A percentile compares a stretch with the other conserved stretches of the same genome.
Conservation (phyloP, 2,113 vertebrate species). For the Argyrosomus japonicus region DNA sequence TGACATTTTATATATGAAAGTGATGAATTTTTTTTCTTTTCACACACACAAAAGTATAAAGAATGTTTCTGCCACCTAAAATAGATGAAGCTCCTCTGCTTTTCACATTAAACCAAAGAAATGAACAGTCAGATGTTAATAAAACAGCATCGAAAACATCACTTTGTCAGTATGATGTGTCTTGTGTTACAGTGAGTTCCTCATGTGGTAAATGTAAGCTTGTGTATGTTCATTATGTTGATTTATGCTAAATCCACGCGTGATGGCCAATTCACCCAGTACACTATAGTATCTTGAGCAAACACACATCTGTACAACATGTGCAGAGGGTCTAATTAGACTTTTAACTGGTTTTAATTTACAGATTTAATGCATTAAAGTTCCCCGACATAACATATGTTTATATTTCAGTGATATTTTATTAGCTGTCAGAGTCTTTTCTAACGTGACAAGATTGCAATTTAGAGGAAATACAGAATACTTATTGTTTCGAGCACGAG, state of each 20-base stretch:
- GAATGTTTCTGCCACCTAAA: constrained; percentile 82
- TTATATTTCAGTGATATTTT: background rate
- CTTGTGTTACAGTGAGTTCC: constrained; percentile 8
- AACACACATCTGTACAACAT: background rate
- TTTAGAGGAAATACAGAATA: too few relatives aligned
- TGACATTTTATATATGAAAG: background rate
- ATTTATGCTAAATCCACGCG: constrained; percentile 22
- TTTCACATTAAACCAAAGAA: constrained; percentile 21
- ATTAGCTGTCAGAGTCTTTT: background rate
- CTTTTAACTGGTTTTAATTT: background rate
- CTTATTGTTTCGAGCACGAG: too few relatives aligned
- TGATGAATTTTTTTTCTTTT: background rate
- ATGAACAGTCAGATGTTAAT: constrained; percentile 8
- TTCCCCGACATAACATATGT: background rate
- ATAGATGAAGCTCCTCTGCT: constrained; percentile 46
- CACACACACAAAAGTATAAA: constrained; percentile 6
- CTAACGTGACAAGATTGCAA: background rate
- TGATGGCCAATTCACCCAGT: background rate
- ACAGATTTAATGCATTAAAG: background rate
- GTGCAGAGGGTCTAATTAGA: background rate
- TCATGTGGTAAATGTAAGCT: background rate
- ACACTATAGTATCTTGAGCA: background rate
- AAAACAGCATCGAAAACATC: constrained; percentile 28
- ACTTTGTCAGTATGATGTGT: background rate
- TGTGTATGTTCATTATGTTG: background rate